Evolutionary conservation across 2,797 vertebrate genomes (phyloP), one percentile per base, ranked within the genome.

Genomic region (Thalassophryne amazonica): DNA sequence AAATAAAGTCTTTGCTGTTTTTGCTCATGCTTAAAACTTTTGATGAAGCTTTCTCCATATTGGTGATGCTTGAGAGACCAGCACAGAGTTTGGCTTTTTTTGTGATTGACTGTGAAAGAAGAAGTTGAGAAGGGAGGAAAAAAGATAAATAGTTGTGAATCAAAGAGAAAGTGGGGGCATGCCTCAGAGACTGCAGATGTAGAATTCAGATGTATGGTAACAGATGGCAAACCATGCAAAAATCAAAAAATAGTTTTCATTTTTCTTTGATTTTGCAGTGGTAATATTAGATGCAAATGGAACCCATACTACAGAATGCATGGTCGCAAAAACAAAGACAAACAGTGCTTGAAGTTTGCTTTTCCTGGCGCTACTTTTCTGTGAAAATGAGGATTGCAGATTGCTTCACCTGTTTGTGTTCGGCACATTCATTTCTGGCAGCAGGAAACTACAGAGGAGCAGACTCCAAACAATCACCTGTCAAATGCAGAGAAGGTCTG

Each of bases 141-240:
- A 52, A 35, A 56, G 46, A 68, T 61, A 75, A 76, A 70, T 55
- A 57, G 54, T 57, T 55, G 41, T 36, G 67, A 81, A 75, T 73
- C 69, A 69, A 46, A 68, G 52, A 73, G 63, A 81, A 63, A 75
- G 74, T 55, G 49, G 74, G 59, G 22, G 58, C 80, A 85, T 57
- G 72, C 71, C 73, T 88, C 46, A 48, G 76, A 85, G 85, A 79
- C 29, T 62, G 23, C 51, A 49, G 61, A 72, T 78, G 77, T 57
- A 53, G 56, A 79, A 83, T 78, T 86, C 61, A 76, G 79, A 81
- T 73, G 71, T 83, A 76, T 76, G 66, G 82, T 85, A 85, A 83
- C 89, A 91, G 86, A 91, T 90, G 88, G 90, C 60, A 71, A 77
- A 81, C 73, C 76, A 76, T 75, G 83, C 83, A 73, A 73, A 88